Conservation (phyloP, 2,113 vertebrate genomes). For the Planiliza haematocheilus region DNA sequence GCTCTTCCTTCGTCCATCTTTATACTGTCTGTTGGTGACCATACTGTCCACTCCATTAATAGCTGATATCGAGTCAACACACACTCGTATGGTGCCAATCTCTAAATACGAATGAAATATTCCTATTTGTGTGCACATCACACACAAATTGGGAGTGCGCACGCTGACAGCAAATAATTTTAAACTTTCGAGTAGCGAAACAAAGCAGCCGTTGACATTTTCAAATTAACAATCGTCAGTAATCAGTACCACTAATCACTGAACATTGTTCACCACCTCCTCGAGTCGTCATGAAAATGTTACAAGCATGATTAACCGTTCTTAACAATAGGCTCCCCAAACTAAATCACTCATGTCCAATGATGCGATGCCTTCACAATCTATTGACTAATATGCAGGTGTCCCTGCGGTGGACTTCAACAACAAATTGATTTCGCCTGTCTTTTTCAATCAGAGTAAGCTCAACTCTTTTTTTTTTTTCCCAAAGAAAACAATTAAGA, state of each 20-base stretch:
- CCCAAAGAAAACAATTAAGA: conserved; percentile 48
- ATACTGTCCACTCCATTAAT: no score
- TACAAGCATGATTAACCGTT: background rate
- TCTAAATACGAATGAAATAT: no score
- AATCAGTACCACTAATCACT: conserved; percentile 22
- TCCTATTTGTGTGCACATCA: no score
- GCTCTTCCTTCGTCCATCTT: no score
- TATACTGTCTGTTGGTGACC: no score
- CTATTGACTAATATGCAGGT: conserved; percentile 13
- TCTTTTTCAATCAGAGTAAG: conserved; percentile 48
- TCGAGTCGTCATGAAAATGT: background rate
- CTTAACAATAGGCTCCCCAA: background rate
- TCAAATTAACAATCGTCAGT: conserved; percentile 32
- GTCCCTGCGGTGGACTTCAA: conserved; percentile 10
- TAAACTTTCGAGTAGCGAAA: conserved; percentile 42
- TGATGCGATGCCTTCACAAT: background rate
- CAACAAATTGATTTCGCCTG: conserved; percentile 21
- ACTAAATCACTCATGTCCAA: background rate
- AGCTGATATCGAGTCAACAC: no score
- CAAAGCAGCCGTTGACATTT: conserved; percentile 27
- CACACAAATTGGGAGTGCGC: no score
- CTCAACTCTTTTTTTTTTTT: conserved; percentile 31
- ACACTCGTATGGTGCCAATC: no score
- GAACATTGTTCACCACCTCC: background rate
- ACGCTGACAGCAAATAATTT: background rate